Percentiles rank a stretch among this genome's conserved stretches.
Conservation (phyloP, 2,888 invertebrate species). For the Noctua fimbriata region DNA sequence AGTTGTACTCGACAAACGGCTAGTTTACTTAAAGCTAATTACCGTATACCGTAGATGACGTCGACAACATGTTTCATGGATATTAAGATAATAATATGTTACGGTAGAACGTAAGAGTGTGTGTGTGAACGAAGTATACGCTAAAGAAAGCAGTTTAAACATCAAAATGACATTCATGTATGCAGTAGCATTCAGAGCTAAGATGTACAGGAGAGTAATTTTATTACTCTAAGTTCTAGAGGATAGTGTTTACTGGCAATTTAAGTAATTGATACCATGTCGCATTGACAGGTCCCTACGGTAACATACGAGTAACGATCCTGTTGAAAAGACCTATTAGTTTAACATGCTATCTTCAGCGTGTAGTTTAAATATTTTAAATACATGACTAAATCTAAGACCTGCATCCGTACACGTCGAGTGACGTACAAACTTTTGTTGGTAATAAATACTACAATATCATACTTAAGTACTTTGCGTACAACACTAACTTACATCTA, state of each 20-base stretch:
- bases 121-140: constrained; percentile 26
- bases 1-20: neutral
- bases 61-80: neutral
- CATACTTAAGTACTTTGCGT: constrained; percentile 53
- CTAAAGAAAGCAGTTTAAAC: constrained; percentile 36
- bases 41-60: neutral
- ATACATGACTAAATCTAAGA: constrained; percentile 25
- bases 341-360: constrained; percentile 35
- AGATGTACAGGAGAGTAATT: neutral
- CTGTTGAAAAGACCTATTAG: neutral
- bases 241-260: constrained; percentile 11
- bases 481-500: constrained; percentile 60
- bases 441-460: constrained; percentile 55
- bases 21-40: neutral
- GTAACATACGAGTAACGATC: neutral
- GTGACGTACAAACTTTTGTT: constrained; percentile 29
- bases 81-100: neutral
- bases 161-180: neutral
- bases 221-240: constrained; percentile 3
- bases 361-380: constrained; percentile 21
- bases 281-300: neutral
- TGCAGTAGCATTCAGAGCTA: neutral
- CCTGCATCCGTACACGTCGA: constrained; percentile 36
- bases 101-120: constrained; percentile 32
- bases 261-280: constrained; percentile 8